Percentiles rank a stretch among this genome's conserved stretches.
Conservation (phyloP, 92 coral and sea anemone species). For the Actinernus sp. region DNA sequence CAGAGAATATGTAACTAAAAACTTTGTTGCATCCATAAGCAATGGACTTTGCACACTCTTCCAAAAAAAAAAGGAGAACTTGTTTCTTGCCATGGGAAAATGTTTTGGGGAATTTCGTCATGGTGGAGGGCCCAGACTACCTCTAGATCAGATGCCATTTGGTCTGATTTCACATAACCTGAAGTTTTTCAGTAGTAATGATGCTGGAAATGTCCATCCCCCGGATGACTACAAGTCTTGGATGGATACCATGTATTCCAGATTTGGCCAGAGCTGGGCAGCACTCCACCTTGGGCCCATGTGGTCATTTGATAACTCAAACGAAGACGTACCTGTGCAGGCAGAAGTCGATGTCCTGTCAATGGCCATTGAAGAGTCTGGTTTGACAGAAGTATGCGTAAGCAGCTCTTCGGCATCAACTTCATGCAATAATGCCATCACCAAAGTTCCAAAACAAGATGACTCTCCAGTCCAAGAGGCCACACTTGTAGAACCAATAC, state of each 20-base stretch:
- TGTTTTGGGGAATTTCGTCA: slow-evolving; percentile 22
- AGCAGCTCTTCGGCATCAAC: too few species aligned
- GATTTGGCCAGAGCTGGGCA: slow-evolving; percentile 57
- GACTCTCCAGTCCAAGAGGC: too few species aligned
- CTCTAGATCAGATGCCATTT: slow-evolving; percentile 48
- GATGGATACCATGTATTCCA: slow-evolving; percentile 43
- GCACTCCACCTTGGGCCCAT: slow-evolving; percentile 59
- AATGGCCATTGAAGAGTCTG: slow-evolving; percentile 19
- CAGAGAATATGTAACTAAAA: slow-evolving; percentile 4
- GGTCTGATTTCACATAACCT: slow-evolving; percentile 43
- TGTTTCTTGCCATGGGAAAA: slow-evolving; percentile 22
- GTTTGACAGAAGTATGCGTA: too few species aligned
- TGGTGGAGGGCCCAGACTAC: slow-evolving; percentile 16
- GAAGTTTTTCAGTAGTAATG: slow-evolving; percentile 45
- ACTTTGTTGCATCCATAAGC: slow-evolving; percentile 13
- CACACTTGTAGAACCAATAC: too few species aligned
- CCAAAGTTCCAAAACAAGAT: too few species aligned
- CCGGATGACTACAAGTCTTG: slow-evolving; percentile 40
- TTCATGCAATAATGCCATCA: too few species aligned
- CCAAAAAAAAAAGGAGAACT: slow-evolving; percentile 28
- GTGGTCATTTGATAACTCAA: slow-evolving; percentile 53
- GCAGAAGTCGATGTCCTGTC: slow-evolving; percentile 4
- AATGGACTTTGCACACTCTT: slow-evolving; percentile 9
- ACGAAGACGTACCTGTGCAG: too few species aligned
- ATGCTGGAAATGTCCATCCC: slow-evolving; percentile 34